A percentile compares a stretch with the other conserved stretches of the same genome.
These are phyloP conservation scores for Pteropus rufus DNA, from an alignment of 2,797 vertebrate species.

Conservation along the genomic window DNA sequence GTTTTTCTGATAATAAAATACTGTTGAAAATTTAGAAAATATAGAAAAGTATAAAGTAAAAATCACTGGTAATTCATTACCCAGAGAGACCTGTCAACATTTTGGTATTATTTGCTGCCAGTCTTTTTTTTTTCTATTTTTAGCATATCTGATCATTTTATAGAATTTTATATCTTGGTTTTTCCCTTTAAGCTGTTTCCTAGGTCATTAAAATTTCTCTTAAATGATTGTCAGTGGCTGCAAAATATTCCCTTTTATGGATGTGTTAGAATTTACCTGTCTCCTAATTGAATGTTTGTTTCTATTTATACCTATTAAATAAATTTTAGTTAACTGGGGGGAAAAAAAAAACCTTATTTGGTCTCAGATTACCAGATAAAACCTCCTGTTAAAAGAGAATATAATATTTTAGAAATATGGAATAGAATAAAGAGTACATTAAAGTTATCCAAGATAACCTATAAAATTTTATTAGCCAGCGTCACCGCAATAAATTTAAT, in stretches of 20 bases:
- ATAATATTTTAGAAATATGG: conserved; percentile 2
- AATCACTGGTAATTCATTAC: neutral
- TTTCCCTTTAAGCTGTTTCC: conserved; percentile 26
- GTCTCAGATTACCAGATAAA: conserved; percentile 2
- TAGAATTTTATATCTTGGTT: conserved; percentile 25
- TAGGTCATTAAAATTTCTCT: neutral
- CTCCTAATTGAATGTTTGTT: neutral
- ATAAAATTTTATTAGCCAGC: no score
- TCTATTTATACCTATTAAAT: neutral
- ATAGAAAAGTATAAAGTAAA: neutral
- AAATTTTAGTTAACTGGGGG: neutral
- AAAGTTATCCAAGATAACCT: neutral
- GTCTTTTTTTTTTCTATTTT: neutral
- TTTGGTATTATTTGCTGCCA: neutral
- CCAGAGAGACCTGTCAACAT: no score
- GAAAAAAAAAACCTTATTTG: neutral
- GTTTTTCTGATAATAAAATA: conserved; percentile 1
- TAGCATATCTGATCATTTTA: neutral
- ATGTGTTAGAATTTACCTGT: neutral
- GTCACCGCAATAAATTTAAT: no score
- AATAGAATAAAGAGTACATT: neutral
- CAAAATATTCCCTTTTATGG: neutral
- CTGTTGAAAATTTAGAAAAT: neutral
- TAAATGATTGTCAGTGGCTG: neutral
- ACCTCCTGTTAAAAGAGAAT: neutral